Evolutionary conservation across 2,113 vertebrate species (phyloP), one percentile per base, ranked within the genome.

Genomic region (Caranx ignobilis): DNA sequence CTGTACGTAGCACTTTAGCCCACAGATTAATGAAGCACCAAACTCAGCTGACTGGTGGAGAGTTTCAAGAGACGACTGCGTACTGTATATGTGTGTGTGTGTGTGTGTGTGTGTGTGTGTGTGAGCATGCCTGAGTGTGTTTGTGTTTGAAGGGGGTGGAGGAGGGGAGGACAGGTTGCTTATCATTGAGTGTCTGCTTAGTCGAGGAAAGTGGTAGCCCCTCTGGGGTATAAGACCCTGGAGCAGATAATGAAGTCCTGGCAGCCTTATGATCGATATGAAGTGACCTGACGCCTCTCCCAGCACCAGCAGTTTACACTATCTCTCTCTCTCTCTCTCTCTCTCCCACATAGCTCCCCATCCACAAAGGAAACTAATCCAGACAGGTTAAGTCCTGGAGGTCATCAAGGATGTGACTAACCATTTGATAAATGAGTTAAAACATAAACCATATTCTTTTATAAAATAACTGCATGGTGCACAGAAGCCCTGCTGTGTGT

Each of bases 101-200:
- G 66, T 3, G 43, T 41, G 26, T 61, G 56, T 39, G 71, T 16
- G n/a, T 32, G 45, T 21, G 64, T 34, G 55, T 31, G 16, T 71
- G 66, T 37, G 26, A 52, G 64, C 26, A 48, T 31, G 16, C 68
- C 62, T 37, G 26, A 56, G 37, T 74, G 67, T 82, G 54, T 68
- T 39, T 68, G 2, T 31, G 48, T 75, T 45, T 78, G 54, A 66
- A 75, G 62, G 65, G 50, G 71, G 41, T 1, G 31, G 16, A 12
- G 68, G 64, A 71, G 48, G 63, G 54, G 57, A 80, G 61, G 75
- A 72, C 55, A 16, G 75, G 66, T 48, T 69, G 83, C 81, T 78
- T 88, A 84, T 94, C 85, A 93, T 89, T 93, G 86, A 94, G 93
- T 89, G 89, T 94, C 91, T 95, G 92, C 93, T 94, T 93, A 91